These are phyloP conservation scores for Phrynosoma blainvillii DNA, from an alignment of 2,113 vertebrate species.

Conservation along the genomic window DNA sequence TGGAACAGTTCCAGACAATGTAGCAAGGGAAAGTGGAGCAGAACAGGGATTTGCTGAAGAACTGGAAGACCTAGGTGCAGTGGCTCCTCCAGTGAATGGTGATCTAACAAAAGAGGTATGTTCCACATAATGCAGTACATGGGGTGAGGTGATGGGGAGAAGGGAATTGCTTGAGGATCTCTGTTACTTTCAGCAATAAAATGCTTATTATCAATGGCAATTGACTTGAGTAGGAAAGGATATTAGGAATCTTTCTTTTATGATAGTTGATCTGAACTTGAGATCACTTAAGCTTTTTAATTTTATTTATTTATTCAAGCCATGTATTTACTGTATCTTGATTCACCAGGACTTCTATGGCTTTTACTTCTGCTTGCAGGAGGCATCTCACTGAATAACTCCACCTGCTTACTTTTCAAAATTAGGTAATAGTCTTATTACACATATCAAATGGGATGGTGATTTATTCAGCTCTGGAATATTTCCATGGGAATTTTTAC, in stretches of 20 bases:
- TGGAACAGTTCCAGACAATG: slow-evolving; percentile 81
- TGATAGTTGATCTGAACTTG: not conserved
- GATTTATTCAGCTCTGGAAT: slow-evolving; percentile 56
- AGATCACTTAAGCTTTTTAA: not conserved
- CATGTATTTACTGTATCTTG: no score
- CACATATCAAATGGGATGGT: slow-evolving; percentile 50
- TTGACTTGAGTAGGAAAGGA: accelerated
- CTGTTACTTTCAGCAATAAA: not conserved
- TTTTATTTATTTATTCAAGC: no score
- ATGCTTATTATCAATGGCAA: not conserved
- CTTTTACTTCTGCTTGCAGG: slow-evolving; percentile 29
- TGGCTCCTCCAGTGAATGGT: slow-evolving; percentile 86
- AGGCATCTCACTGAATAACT: not conserved
- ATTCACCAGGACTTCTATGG: accelerated
- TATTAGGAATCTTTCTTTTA: accelerated
- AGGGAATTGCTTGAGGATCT: not conserved
- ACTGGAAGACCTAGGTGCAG: slow-evolving; percentile 89
- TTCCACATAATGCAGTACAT: not conserved
- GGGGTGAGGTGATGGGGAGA: not conserved
- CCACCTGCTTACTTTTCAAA: slow-evolving; percentile 18
- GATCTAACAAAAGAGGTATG: slow-evolving; percentile 97
- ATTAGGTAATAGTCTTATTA: slow-evolving; percentile 62
- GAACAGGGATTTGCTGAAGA: slow-evolving; percentile 89
- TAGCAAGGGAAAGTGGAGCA: slow-evolving; percentile 84
- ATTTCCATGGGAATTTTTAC: slow-evolving; percentile 32